phyloP scores from a whole-genome alignment of 2,113 vertebrate genomes.

The Pelvicachromis taeniatus region DNA sequence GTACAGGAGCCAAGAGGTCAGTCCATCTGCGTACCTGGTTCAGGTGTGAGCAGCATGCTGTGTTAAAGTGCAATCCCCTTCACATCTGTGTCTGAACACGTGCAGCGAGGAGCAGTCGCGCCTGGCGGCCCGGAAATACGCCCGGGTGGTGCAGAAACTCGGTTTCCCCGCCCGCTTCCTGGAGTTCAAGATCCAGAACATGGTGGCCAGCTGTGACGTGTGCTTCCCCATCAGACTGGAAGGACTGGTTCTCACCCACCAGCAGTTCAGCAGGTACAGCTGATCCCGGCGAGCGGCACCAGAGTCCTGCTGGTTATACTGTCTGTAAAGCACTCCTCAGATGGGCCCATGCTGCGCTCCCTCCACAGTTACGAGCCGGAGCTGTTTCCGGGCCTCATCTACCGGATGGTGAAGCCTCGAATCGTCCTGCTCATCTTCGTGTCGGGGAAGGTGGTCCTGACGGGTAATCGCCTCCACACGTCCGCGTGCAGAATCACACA shows the following conservation, averaged over 20 bases:
- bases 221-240: constrained; percentile 92
- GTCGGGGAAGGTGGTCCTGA: constrained; percentile 95
- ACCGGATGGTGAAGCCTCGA: constrained; percentile 95
- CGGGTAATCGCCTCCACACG: constrained; percentile 70
- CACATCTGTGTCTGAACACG: neutral
- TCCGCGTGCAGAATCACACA: no score
- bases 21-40: neutral
- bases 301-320: neutral
- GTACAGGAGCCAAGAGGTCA: constrained; percentile 96
- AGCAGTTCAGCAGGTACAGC: constrained; percentile 87
- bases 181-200: constrained; percentile 98
- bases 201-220: constrained; percentile 97
- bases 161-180: constrained; percentile 94
- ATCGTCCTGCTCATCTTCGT: constrained; percentile 97
- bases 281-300: neutral
- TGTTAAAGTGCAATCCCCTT: neutral
- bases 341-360: neutral
- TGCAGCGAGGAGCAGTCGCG: constrained; percentile 90
- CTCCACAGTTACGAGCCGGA: constrained; percentile 90
- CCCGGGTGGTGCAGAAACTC: constrained; percentile 92
- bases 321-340: neutral
- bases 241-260: constrained; percentile 88
- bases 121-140: constrained; percentile 91
- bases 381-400: constrained; percentile 95
- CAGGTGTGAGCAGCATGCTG: neutral